Evolutionary conservation across 2,888 invertebrate genomes (phyloP), one percentile per base, ranked within the genome.

Genomic region (Andrena hattorfiana): DNA sequence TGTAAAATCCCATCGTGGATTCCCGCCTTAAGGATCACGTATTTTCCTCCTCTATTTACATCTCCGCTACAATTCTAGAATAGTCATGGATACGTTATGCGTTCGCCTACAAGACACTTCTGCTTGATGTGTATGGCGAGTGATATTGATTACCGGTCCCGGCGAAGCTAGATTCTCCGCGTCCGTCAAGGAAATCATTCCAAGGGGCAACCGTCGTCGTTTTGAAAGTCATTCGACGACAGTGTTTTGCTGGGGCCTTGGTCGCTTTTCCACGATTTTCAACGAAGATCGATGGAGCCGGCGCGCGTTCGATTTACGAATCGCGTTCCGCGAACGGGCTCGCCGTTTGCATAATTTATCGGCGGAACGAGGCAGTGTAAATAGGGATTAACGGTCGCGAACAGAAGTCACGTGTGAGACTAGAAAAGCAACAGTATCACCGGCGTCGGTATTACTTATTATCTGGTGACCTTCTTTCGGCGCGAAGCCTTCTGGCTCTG

Each of bases 301-400:
- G 16, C 16, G 13, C 16, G 67, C 10, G 10, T 30, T 10, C 30
- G 23, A 13, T 70, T 23, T 28, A 10, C 69, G 26, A 69, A 28
- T 28, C 59, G 23, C 10, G 59, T 59, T 42, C 42, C 48, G n/a
- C 28, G 69, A 70, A 72, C 59, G 48, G 23, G 7, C 54, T 30
- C 23, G 49, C n/a, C 48, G 71, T 82, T 82, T 82, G 63, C 80
- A 80, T 64, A 80, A 71, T 56, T 75, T 82, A 75, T 82, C 82
- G 69, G 67, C 63, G 64, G 30, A 71, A 70, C 79, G 62, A 80
- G 75, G 63, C 80, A 60, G 82, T 71, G 76, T 51, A 81, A 83
- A 83, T 81, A 76, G 49, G 68, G 81, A 83, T 81, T 83, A 83
- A 83, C 63, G 68, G 63, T 83, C 76, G 82, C 59, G 75, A 76